phyloP scores from a whole-genome alignment of 2,797 vertebrate species.

The Leucoraja ocellata region DNA sequence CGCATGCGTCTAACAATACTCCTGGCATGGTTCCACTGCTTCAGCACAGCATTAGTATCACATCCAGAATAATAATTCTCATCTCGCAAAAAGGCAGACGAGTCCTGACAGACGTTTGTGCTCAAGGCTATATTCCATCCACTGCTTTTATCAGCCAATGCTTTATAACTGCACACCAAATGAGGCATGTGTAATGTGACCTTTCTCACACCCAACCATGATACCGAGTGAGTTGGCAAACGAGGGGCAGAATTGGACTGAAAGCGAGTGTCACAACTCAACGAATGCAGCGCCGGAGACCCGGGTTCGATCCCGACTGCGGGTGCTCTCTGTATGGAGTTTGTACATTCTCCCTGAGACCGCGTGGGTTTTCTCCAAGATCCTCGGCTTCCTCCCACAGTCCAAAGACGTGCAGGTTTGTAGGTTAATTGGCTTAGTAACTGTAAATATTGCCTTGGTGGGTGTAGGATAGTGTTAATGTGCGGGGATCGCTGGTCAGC shows the following conservation, averaged over 20 bases:
- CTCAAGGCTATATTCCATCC: not conserved
- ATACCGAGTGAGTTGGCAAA: not conserved
- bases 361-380: too few species aligned
- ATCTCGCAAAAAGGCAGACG: not conserved
- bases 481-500: too few species aligned
- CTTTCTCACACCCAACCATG: conserved; percentile 3
- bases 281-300: too few species aligned
- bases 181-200: not conserved
- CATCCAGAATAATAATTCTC: not conserved
- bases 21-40: not conserved
- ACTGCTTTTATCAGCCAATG: conserved; percentile 13
- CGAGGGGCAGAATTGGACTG: not conserved
- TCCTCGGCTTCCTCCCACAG: too few species aligned
- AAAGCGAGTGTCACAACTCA: not conserved
- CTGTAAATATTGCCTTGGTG: too few species aligned
- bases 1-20: not conserved
- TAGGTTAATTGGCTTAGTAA: too few species aligned
- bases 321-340: too few species aligned
- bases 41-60: not conserved
- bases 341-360: too few species aligned
- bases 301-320: too few species aligned
- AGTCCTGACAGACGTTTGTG: not conserved
- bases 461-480: too few species aligned
- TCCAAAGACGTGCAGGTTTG: too few species aligned
- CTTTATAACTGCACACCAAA: not conserved